Base-by-base conservation (phyloP, 2,888 invertebrate genomes). In the Hanleya hanleyi region DNA sequence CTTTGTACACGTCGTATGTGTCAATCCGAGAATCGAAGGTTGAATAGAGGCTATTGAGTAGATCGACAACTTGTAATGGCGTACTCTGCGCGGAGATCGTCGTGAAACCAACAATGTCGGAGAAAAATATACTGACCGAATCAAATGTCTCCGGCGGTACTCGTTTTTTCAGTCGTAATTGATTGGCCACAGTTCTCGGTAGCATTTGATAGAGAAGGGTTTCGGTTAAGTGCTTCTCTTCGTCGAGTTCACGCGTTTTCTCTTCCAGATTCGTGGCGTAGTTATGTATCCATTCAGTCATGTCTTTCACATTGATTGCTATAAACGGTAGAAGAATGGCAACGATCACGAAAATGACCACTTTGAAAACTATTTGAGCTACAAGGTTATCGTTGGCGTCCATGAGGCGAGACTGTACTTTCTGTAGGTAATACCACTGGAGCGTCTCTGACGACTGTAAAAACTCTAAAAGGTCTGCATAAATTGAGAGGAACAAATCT, bases 1-100 rank as follows among this genome's bases (percentile, higher is more conserved):
- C 84, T 65, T 85, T 85, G 74, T 86, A 86, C 7, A 85, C 84
- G 67, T 86, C 85, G 66, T 86, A 85, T 1, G 81, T 81, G 61
- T 83, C 83, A 29, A 86, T 85, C 7, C 84, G 74, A 12, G 76
- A 73, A 69, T 86, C 86, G 73, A 86, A 85, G 37, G 77, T 81
- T 36, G 81, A 80, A 71, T 85, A 86, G 61, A 86, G 71, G 66
- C 73, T 77, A 77, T 86, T 86, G 57, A 86, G 72, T 67, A 86
- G 76, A 35, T 83, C 82, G 26, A 86, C 84, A 7, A 86, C 83
- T 82, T 86, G 73, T 1, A 74, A 65, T 1, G 82, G 81, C 2
- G 80, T 76, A 26, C 75, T 72, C 35, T 62, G 47, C 7, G 82
- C 78, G 0, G 80, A 76, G 50, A 82, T 81, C 64, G 73, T 72